Evolutionary conservation across 2,113 vertebrate genomes (phyloP), one percentile per base, ranked within the genome.

Genomic region (Oreamnos americanus): DNA sequence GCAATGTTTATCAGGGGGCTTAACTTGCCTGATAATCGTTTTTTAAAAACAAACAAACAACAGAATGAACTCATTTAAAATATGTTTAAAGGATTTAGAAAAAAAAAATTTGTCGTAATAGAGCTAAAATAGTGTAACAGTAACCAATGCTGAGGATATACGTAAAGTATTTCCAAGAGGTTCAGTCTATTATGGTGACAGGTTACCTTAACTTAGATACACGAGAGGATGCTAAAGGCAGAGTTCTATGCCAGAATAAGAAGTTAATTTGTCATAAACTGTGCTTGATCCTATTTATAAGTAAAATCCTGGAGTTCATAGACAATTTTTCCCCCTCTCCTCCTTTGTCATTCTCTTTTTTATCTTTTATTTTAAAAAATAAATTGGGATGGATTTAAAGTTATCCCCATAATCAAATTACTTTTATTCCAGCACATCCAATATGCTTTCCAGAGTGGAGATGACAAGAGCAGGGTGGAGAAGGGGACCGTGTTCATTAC

Each of bases 81-180:
- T 60, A 8, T 10, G 19, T 78, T 94, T 94, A 94, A 86, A 90
- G 25, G 28, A 97, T 94, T 95, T 84, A 82, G 91, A 71, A 94
- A 91, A 90, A 90, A 84, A 64, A 58, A 53, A 79, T 15, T 91
- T 90, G 26, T 76, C 21, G 95, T 28, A 74, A 36, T 86, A 82
- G 36, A 91, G 49, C 11, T 92, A 64, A 91, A 90, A 89, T 62
- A 60, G 11, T 81, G 12, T 43, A 62, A 74, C 7, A 89, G 25
- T 30, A 85, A 62, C 36, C 21, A 87, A 26, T 79, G 49, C 30
- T 57, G n/a, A 71, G n/a, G 55, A 67, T 36, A 16, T 14, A 25
- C 14, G 19, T 92, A 43, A 49, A 95, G 49, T 14, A 28, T 85
- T 90, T 58, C n/a, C 58, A n/a, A 81, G 57, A 58, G 47, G 6